Evolutionary conservation across 2,113 vertebrate genomes (phyloP).

Genomic region (Dicerorhinus sumatrensis): DNA sequence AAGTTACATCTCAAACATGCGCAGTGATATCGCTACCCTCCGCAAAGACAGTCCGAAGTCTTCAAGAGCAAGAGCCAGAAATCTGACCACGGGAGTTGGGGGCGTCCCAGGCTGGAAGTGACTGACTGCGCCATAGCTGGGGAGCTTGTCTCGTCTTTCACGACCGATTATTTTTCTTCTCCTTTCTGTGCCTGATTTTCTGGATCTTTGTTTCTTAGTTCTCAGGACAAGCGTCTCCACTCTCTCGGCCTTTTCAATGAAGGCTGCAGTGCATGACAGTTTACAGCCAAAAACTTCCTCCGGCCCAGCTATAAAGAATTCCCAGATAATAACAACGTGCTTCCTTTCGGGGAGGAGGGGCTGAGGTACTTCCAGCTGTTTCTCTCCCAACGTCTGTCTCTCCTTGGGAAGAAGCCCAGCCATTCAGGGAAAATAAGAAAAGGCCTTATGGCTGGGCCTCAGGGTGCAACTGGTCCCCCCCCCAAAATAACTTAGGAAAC

Average conservation of each 20-base stretch:
- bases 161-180: neutral
- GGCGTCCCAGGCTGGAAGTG: rapidly evolving
- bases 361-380: neutral
- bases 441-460: too few relatives aligned
- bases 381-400: neutral
- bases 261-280: slow-evolving; percentile 84
- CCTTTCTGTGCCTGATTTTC: slow-evolving; percentile 53
- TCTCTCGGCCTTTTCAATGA: slow-evolving; percentile 76
- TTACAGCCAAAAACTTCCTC: slow-evolving; percentile 87
- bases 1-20: rapidly evolving
- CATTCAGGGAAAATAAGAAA: neutral
- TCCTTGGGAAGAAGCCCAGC: neutral
- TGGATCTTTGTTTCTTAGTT: slow-evolving; percentile 72
- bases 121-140: rapidly evolving
- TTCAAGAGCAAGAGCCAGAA: rapidly evolving
- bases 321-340: slow-evolving; percentile 61
- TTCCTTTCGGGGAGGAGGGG: neutral
- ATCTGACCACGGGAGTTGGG: rapidly evolving
- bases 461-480: neutral
- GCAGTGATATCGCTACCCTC: rapidly evolving
- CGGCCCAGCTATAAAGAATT: slow-evolving; percentile 77
- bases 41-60: rapidly evolving
- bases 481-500: neutral
- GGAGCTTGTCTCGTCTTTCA: neutral
- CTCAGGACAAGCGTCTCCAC: slow-evolving; percentile 67